Evolutionary conservation across 2,888 invertebrate genomes (phyloP).

Genomic region (Oscheius onirici): DNA sequence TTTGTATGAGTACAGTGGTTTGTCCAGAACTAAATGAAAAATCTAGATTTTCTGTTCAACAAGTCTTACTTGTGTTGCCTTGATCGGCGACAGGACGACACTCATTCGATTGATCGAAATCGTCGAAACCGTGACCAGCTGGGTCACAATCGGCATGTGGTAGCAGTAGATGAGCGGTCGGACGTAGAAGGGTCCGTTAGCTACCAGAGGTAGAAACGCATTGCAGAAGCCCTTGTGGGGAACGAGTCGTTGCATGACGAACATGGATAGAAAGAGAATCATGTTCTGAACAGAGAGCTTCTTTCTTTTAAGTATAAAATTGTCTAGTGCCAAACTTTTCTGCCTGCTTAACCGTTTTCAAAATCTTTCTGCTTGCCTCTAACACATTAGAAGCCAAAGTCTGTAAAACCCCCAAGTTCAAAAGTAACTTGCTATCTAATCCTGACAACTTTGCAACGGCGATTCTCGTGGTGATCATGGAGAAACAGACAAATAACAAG

Average conservation of each 20-base stretch:
- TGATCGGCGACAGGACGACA: not conserved
- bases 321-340: too few species aligned
- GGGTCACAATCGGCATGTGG: not conserved
- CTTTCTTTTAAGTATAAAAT: not conserved
- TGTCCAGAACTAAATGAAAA: not conserved
- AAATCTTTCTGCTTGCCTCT: not conserved
- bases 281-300: not conserved
- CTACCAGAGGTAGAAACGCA: not conserved
- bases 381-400: too few species aligned
- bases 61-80: not conserved
- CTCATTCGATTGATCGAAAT: conserved; percentile 23
- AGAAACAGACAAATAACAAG: too few species aligned
- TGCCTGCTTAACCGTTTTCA: too few species aligned
- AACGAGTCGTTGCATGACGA: not conserved
- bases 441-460: too few species aligned
- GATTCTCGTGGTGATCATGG: too few species aligned
- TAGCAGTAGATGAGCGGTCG: not conserved
- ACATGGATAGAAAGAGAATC: not conserved
- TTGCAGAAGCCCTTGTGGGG: not conserved
- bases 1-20: not conserved
- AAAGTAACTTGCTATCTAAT: too few species aligned
- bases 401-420: too few species aligned
- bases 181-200: not conserved
- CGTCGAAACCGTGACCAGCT: not conserved
- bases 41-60: not conserved